Percentiles rank a stretch among this genome's conserved stretches.
These are phyloP conservation scores for Melanotaenia duboulayi DNA, from an alignment of 2,113 vertebrate genomes.

Conservation along the genomic window DNA sequence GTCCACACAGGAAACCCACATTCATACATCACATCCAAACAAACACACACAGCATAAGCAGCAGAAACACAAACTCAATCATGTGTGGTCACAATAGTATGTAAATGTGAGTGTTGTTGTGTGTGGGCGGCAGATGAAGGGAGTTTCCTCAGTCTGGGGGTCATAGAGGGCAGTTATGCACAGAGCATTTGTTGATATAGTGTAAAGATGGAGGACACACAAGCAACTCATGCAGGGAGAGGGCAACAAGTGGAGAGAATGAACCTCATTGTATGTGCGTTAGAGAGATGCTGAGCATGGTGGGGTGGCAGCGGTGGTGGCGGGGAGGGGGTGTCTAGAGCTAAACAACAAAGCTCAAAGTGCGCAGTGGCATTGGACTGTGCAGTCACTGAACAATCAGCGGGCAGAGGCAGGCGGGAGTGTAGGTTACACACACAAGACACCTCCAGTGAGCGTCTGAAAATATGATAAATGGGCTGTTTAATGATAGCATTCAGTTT, in stretches of 20 bases:
- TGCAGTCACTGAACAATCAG: constrained; percentile 50
- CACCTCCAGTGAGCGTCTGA: constrained; percentile 48
- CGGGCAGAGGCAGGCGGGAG: constrained; percentile 17
- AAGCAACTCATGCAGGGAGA: constrained; percentile 66
- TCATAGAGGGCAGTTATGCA: constrained; percentile 69
- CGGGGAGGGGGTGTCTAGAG: constrained; percentile 27
- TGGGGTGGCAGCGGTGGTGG: constrained; percentile 15
- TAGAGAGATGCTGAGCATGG: constrained; percentile 46
- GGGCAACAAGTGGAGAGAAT: constrained; percentile 74
- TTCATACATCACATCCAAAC: constrained; percentile 14
- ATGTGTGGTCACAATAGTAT: constrained; percentile 46
- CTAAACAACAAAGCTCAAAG: constrained; percentile 57
- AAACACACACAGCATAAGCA: constrained; percentile 17
- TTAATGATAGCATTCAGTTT: constrained; percentile 70
- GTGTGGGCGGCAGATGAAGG: constrained; percentile 35
- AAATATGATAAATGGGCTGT: constrained; percentile 78
- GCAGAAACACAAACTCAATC: constrained; percentile 17
- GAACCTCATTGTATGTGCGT: constrained; percentile 70
- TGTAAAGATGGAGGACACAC: constrained; percentile 70
- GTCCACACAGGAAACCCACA: constrained; percentile 17
- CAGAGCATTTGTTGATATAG: constrained; percentile 76
- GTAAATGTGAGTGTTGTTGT: constrained; percentile 20
- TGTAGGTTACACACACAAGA: constrained; percentile 33
- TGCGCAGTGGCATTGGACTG: constrained; percentile 50
- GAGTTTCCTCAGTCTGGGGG: constrained; percentile 45